A percentile compares a stretch with the other conserved stretches of the same genome.
Conservation (phyloP, 2,113 vertebrate species). For the Clarias macrocephalus region DNA sequence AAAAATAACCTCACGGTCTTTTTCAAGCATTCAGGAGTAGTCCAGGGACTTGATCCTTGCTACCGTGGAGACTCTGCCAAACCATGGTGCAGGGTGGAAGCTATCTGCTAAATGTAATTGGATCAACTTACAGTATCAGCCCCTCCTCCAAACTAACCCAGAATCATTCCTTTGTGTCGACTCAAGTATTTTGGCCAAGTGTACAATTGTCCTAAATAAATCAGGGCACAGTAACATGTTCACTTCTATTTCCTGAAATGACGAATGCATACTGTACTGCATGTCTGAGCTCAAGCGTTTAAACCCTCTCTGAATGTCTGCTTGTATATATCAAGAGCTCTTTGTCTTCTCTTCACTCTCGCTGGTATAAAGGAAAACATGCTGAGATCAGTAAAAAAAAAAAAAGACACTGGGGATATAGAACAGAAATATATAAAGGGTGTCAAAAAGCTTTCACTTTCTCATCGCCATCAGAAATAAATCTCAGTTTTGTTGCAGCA, state of each 20-base stretch:
- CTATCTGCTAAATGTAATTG: neutral
- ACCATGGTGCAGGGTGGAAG: neutral
- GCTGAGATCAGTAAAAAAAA: slow-evolving; percentile 28
- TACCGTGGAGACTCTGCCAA: neutral
- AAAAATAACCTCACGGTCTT: neutral
- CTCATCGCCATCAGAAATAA: neutral
- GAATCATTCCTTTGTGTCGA: neutral
- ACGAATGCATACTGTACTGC: neutral
- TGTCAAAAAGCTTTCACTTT: neutral
- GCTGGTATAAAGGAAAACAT: slow-evolving; percentile 15
- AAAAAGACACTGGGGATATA: neutral
- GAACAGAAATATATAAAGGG: slow-evolving; percentile 19
- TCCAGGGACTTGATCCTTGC: neutral
- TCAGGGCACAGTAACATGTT: neutral
- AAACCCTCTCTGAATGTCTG: neutral
- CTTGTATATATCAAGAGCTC: neutral
- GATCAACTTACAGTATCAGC: neutral
- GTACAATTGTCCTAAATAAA: neutral
- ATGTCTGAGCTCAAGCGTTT: neutral
- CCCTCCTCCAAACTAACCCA: neutral
- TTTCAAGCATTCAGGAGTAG: neutral
- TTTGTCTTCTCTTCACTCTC: neutral
- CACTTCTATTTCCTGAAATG: neutral
- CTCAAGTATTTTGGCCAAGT: neutral
- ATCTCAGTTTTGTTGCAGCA: neutral